Evolutionary conservation across 1,140 invertebrate genomes (phyloP).

Genomic region (Ooceraea biroi): DNA sequence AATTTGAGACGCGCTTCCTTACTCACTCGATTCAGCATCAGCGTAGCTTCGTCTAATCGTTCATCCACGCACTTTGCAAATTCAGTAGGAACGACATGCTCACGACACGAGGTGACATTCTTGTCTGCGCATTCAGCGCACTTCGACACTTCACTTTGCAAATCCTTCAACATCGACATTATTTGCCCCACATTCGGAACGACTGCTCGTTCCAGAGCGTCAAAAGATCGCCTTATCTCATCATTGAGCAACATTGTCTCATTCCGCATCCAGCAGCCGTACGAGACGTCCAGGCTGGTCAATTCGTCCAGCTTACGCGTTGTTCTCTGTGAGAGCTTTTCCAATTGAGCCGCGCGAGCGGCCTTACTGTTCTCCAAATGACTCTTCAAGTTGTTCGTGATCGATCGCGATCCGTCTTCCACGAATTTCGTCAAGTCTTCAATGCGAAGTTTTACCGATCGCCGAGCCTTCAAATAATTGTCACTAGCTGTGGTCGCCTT

Average conservation of each 20-base stretch:
- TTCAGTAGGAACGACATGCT: not conserved
- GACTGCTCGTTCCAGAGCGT: slow-evolving; percentile 18
- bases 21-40: slow-evolving; percentile 41
- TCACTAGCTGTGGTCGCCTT: slow-evolving; percentile 41
- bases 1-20: not conserved
- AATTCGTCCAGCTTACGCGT: slow-evolving; percentile 53
- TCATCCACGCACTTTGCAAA: slow-evolving; percentile 50
- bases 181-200: slow-evolving; percentile 15
- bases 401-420: not conserved
- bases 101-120: not conserved
- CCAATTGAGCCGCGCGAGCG: not conserved
- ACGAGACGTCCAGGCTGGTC: slow-evolving; percentile 48
- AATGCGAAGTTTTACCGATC: not conserved
- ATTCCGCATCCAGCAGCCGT: slow-evolving; percentile 53
- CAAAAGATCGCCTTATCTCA: slow-evolving; percentile 49
- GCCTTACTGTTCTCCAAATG: slow-evolving; percentile 5
- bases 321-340: slow-evolving; percentile 27
- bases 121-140: not conserved
- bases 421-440: slow-evolving; percentile 52
- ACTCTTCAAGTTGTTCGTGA: not conserved
- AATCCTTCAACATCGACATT: slow-evolving; percentile 21
- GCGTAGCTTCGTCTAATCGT: slow-evolving; percentile 5
- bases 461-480: slow-evolving; percentile 48
- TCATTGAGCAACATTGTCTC: slow-evolving; percentile 55
- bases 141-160: not conserved